Percentiles rank a stretch among this genome's conserved stretches.
Conservation (phyloP, 2,888 invertebrate species). For the Drosophila melanosoma region DNA sequence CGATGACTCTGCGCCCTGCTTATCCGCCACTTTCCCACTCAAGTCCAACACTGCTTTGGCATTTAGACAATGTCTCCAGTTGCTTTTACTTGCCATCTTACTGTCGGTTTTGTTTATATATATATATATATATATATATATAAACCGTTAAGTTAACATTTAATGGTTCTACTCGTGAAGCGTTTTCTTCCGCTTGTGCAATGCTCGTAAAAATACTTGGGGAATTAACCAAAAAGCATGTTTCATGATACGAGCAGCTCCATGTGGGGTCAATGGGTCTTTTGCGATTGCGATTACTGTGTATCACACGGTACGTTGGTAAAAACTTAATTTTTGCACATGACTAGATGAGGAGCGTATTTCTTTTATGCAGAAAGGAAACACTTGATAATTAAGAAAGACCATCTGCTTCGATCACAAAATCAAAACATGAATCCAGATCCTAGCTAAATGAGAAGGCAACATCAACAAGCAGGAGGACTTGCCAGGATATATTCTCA, state of each 20-base stretch:
- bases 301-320: background rate
- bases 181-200: constrained; percentile 54
- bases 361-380: background rate
- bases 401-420: background rate
- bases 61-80: constrained; percentile 38
- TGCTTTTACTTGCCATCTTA: constrained; percentile 37
- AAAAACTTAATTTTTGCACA: background rate
- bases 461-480: background rate
- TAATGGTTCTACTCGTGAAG: constrained; percentile 59
- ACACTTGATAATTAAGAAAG: background rate
- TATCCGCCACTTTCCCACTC: no score
- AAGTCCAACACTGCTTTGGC: constrained; percentile 14
- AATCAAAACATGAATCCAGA: background rate
- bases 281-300: constrained; percentile 9
- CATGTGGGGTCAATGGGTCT: constrained; percentile 4
- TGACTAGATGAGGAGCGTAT: background rate
- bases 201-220: constrained; percentile 56
- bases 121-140: constrained; percentile 4
- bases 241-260: constrained; percentile 22
- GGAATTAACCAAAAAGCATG: constrained; percentile 46
- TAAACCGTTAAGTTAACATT: constrained; percentile 74
- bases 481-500: background rate
- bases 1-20: background rate
- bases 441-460: background rate
- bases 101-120: constrained; percentile 21